These are phyloP conservation scores for Graptemys geographica DNA, from an alignment of 2,797 vertebrate species.

Conservation along the genomic window DNA sequence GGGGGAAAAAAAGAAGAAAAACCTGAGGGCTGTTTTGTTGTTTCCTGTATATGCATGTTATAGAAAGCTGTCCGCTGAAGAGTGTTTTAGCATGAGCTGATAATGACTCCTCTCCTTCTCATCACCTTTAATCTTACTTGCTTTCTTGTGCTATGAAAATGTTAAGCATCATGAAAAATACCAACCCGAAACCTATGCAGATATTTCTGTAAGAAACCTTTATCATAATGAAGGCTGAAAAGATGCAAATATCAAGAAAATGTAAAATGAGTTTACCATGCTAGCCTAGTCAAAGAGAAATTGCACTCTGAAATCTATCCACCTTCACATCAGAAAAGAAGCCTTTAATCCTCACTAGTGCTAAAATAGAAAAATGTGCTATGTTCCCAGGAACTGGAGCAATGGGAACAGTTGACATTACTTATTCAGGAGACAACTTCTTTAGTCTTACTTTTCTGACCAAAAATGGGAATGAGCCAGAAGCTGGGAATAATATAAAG, in stretches of 20 bases:
- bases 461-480: neutral
- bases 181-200: neutral
- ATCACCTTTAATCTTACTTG: neutral
- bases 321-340: neutral
- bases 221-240: neutral
- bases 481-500: neutral
- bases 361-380: neutral
- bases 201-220: neutral
- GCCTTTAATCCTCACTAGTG: neutral
- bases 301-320: neutral
- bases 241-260: slow-evolving; percentile 1
- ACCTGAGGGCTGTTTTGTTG: neutral
- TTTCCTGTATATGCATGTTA: neutral
- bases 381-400: neutral
- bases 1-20: neutral
- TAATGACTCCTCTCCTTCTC: neutral
- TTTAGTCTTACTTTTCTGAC: neutral
- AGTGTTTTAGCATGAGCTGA: neutral
- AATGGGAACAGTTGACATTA: neutral
- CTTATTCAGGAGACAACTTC: neutral
- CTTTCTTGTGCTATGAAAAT: neutral
- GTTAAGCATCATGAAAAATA: neutral
- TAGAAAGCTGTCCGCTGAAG: neutral
- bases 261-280: neutral
- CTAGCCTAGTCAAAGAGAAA: neutral